These are phyloP conservation scores for Crotalus viridis DNA, from an alignment of 2,113 vertebrate species.

Conservation along the genomic window DNA sequence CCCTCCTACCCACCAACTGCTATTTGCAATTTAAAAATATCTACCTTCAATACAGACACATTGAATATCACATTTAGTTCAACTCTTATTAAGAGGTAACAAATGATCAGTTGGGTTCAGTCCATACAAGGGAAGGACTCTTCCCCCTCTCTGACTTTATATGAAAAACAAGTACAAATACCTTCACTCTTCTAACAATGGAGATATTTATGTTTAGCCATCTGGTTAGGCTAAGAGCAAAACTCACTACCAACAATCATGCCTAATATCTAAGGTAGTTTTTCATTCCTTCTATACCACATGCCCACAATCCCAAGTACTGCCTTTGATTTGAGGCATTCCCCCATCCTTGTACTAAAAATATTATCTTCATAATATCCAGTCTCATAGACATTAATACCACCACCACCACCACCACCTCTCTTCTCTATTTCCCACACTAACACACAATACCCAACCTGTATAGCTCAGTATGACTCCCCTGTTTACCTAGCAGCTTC, in stretches of 20 bases:
- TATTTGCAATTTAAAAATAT: neutral
- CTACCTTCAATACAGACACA: neutral
- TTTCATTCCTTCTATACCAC: neutral
- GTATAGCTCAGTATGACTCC: no score
- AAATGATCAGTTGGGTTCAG: neutral
- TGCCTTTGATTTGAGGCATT: neutral
- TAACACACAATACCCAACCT: neutral
- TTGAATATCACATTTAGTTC: neutral
- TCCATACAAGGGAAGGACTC: neutral
- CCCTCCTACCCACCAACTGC: neutral
- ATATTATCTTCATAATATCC: neutral
- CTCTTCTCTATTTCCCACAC: neutral
- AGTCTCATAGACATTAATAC: neutral
- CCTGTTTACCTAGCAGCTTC: no score
- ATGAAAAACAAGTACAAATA: neutral
- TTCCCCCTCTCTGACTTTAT: neutral
- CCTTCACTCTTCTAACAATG: neutral
- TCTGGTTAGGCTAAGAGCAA: neutral
- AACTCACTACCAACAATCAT: neutral
- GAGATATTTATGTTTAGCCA: neutral
- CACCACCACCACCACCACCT: neutral
- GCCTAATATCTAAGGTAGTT: neutral
- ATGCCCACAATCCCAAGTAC: neutral
- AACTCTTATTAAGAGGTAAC: neutral
- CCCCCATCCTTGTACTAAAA: neutral